Evolutionary conservation across 2,113 vertebrate genomes (phyloP), one percentile per base, ranked within the genome.

Genomic region (Platysternon megacephalum): DNA sequence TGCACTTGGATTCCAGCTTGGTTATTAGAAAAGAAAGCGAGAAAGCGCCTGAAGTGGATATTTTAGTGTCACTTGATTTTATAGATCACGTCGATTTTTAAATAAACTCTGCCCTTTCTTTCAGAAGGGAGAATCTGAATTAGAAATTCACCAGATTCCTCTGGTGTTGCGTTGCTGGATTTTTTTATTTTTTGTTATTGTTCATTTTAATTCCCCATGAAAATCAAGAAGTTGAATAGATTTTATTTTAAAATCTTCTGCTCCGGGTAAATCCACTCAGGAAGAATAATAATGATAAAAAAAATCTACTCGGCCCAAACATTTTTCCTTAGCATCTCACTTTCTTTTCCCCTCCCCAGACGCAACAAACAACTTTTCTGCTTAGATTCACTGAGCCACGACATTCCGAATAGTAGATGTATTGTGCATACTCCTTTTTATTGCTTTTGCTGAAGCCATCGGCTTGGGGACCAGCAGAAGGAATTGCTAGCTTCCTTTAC

Each of bases 11-110:
- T 97, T 96, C 96, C 96, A 92, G 96, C 91, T 94, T 96, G 91
- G 95, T 95, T 97, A 95, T 94, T 87, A 80, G 96, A 94, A 97
- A 96, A 96, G 95, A 97, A 96, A 96, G 93, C 96, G 55, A 87
- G 95, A 94, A 86, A 97, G 97, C 80, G 95, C 95, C 92, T 35
- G 46, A 39, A 93, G 88, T 32, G 89, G 95, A 95, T 95, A 94
- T 96, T 97, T 97, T 87, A 94, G 95, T 93, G 91, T 95, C 95
- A 96, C 95, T 97, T 61, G 90, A 39, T 96, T 97, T 97, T 96
- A 74, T 58, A 79, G 93, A 49, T 44, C 11, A 91, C 80, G 2
- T 83, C n/a, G 44, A 10, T 92, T 49, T 56, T 79, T 4, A 1
- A 95, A 17, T 2, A 1, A n/a, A 3, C 79, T 29, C 84, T 3